These are phyloP conservation scores for Anguilla obscura DNA, from an alignment of 2,797 vertebrate genomes.

Conservation along the genomic window DNA sequence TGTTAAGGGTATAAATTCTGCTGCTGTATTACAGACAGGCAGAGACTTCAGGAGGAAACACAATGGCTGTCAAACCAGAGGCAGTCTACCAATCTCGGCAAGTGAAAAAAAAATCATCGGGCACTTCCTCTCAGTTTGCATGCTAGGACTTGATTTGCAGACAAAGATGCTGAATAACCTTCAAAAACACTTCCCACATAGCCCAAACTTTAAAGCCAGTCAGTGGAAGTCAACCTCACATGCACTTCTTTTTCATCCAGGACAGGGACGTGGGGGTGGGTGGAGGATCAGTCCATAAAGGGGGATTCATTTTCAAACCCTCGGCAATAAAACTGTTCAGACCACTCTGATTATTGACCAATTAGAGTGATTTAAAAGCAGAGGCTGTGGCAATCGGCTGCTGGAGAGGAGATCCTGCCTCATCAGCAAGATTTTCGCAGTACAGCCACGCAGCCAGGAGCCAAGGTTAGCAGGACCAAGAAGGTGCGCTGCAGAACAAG, in stretches of 20 bases:
- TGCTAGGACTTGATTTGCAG: constrained; percentile 7
- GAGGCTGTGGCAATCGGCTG: constrained; percentile 35
- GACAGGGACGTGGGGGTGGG: neutral
- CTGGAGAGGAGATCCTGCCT: constrained; percentile 42
- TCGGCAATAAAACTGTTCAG: constrained; percentile 34
- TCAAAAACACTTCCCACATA: neutral
- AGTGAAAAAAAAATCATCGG: neutral
- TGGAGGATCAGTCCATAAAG: neutral
- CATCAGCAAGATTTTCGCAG: constrained; percentile 41
- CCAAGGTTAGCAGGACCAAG: constrained; percentile 21
- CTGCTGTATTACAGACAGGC: neutral
- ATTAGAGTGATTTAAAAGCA: constrained; percentile 54
- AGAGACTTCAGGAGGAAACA: neutral
- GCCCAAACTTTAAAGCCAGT: neutral
- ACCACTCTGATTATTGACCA: constrained; percentile 47
- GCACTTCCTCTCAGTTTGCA: neutral
- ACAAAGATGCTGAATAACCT: neutral
- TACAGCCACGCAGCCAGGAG: constrained; percentile 37
- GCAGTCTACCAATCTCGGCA: neutral
- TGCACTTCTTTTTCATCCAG: neutral
- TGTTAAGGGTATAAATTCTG: neutral
- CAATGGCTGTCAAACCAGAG: neutral
- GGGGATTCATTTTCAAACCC: constrained; percentile 18
- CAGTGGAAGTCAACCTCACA: neutral
- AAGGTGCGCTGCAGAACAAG: neutral